Conservation (phyloP, 2,797 vertebrate genomes). For the Gila robusta region DNA sequence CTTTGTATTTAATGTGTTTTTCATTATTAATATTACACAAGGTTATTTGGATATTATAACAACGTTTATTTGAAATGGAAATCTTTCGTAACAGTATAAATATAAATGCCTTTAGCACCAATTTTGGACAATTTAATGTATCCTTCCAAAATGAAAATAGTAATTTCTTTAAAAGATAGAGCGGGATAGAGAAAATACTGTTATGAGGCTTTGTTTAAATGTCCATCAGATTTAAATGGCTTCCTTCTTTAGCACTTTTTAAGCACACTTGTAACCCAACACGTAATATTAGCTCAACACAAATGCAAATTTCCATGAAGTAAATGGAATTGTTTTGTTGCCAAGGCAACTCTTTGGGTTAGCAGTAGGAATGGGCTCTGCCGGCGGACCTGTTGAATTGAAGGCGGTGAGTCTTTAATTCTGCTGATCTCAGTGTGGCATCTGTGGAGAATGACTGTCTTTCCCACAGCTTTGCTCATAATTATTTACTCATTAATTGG, state of each 20-base stretch:
- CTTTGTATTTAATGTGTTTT: background rate
- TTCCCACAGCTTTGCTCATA: slow-evolving; percentile 20
- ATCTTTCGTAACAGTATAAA: background rate
- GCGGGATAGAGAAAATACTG: background rate
- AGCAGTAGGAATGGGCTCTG: slow-evolving; percentile 81
- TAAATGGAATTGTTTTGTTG: slow-evolving; percentile 87
- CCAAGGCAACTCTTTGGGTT: slow-evolving; percentile 85
- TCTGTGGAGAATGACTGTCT: slow-evolving; percentile 32
- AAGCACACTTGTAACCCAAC: slow-evolving; percentile 21
- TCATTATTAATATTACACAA: background rate
- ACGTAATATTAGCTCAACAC: slow-evolving; percentile 67
- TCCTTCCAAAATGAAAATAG: background rate
- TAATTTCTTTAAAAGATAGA: background rate
- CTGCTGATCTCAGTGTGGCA: slow-evolving; percentile 32
- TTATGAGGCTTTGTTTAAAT: background rate
- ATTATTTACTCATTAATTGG: slow-evolving; percentile 39
- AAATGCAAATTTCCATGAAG: slow-evolving; percentile 86
- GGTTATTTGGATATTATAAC: background rate
- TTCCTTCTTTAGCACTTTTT: slow-evolving; percentile 15
- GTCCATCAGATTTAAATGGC: background rate
- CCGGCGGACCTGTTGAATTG: slow-evolving; percentile 83
- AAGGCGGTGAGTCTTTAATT: slow-evolving; percentile 59
- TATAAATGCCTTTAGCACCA: background rate
- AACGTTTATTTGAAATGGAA: background rate
- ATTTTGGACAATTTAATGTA: background rate